Evolutionary conservation across 2,797 vertebrate genomes (phyloP).

Genomic region (Sebastiscus tertius): DNA sequence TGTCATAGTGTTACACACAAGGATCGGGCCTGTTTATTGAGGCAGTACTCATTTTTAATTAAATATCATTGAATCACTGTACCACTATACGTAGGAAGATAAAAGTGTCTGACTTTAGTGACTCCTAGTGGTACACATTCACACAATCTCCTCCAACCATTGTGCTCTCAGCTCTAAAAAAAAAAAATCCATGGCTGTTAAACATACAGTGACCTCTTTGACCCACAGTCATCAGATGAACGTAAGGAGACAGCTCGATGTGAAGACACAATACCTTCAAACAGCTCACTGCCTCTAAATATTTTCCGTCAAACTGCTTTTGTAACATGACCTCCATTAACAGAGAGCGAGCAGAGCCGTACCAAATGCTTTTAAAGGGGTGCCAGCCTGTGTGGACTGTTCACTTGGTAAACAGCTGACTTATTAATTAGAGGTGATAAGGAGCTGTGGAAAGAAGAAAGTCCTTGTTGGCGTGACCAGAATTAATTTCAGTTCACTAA

Average conservation of each 20-base stretch:
- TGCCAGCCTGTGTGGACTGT: neutral
- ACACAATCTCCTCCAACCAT: neutral
- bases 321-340: neutral
- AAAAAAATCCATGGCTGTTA: neutral
- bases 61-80: neutral
- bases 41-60: neutral
- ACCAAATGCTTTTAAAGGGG: neutral
- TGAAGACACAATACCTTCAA: neutral
- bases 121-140: neutral
- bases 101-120: neutral
- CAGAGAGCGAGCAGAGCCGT: neutral
- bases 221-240: neutral
- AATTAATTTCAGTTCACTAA: constrained; percentile 17
- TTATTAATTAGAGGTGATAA: constrained; percentile 24
- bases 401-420: constrained; percentile 1
- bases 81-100: neutral
- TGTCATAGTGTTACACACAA: neutral
- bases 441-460: neutral
- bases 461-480: constrained; percentile 3
- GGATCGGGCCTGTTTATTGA: neutral
- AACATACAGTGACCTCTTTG: neutral
- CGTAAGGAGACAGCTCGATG: neutral
- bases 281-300: constrained; percentile 8
- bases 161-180: neutral
- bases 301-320: neutral